Evolutionary conservation across 1,140 invertebrate species (phyloP).

Genomic region (Spodoptera frugiperda): DNA sequence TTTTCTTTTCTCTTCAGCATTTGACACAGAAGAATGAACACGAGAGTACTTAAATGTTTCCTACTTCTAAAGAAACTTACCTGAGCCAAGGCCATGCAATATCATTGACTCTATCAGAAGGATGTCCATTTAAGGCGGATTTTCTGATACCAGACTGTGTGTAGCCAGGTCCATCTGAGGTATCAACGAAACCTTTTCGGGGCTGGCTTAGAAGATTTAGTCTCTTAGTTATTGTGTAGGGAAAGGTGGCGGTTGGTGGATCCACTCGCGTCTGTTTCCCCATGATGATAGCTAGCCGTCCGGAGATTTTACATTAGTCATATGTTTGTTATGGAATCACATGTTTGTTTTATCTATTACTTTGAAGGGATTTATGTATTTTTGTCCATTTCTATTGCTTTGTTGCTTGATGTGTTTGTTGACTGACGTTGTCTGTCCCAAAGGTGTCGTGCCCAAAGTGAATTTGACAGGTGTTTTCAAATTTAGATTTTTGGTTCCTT

Average conservation of each 20-base stretch:
- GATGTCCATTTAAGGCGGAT: conserved; percentile 63
- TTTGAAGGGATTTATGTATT: background rate
- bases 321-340: conserved; percentile 53
- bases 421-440: no score
- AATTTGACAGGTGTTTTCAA: no score
- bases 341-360: conserved; percentile 45
- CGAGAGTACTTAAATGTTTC: no score
- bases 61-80: conserved; percentile 50
- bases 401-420: no score
- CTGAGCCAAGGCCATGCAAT: conserved; percentile 73
- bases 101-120: conserved; percentile 72
- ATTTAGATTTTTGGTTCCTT: no score
- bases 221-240: conserved; percentile 73
- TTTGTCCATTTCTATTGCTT: no score
- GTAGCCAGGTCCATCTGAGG: conserved; percentile 65
- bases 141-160: conserved; percentile 65
- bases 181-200: conserved; percentile 63
- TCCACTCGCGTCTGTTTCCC: conserved; percentile 62
- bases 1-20: no score
- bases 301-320: conserved; percentile 60
- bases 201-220: conserved; percentile 74
- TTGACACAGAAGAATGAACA: no score
- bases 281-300: conserved; percentile 72
- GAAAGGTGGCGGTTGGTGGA: conserved; percentile 68
- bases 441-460: no score